Evolutionary conservation across 2,888 invertebrate species (phyloP).

Genomic region (Sclerodermus sp.): DNA sequence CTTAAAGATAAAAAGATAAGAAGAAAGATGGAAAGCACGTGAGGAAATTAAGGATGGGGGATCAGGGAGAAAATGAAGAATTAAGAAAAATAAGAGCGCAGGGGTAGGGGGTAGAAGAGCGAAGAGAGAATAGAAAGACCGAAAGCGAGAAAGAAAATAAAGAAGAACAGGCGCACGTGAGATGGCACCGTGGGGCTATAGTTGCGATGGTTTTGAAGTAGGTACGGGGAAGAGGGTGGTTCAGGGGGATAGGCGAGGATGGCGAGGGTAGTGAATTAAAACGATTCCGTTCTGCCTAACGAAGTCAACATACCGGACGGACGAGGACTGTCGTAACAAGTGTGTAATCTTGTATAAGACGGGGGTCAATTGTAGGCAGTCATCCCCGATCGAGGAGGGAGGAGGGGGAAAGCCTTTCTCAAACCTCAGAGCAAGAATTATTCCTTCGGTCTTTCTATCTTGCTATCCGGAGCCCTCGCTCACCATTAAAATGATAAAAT

Average conservation of each 20-base stretch:
- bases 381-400: conserved; percentile 2
- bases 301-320: conserved; percentile 44
- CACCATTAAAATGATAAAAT: conserved; percentile 55
- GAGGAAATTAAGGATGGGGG: too few species aligned
- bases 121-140: too few species aligned
- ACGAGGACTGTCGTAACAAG: conserved; percentile 48
- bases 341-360: conserved; percentile 49
- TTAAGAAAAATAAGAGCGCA: too few species aligned
- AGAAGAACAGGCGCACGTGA: background rate
- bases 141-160: too few species aligned
- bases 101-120: too few species aligned
- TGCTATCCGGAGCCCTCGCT: conserved; percentile 19
- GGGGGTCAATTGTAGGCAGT: conserved; percentile 35
- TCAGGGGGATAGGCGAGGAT: conserved; percentile 5
- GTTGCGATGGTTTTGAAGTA: background rate
- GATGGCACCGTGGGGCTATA: too few species aligned
- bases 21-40: too few species aligned
- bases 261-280: conserved; percentile 34
- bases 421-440: conserved; percentile 11
- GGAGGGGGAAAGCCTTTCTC: conserved; percentile 4
- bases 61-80: background rate
- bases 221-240: conserved; percentile 1
- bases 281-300: conserved; percentile 43
- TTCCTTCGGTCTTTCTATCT: background rate
- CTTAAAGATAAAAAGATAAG: too few species aligned